These are phyloP conservation scores for Centropus unirufus DNA, from an alignment of 2,113 vertebrate genomes.

Conservation along the genomic window DNA sequence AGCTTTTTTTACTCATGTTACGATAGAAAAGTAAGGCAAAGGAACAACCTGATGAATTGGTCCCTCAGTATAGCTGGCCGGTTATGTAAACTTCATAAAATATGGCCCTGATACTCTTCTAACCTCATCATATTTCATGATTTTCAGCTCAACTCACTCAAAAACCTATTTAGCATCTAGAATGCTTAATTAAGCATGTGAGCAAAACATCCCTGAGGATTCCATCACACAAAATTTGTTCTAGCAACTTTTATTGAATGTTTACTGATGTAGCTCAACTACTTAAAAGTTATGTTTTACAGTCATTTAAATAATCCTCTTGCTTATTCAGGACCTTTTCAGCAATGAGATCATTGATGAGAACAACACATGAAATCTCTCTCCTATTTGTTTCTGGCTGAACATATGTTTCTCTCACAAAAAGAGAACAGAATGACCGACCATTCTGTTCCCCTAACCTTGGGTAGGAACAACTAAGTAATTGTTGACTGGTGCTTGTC, in stretches of 20 bases:
- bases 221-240: neutral
- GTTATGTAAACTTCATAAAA: neutral
- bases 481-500: neutral
- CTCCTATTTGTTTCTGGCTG: neutral
- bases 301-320: conserved; percentile 37
- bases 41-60: neutral
- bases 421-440: neutral
- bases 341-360: conserved; percentile 65
- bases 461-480: neutral
- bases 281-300: conserved; percentile 14
- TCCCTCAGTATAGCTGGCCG: neutral
- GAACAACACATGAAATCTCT: conserved; percentile 39
- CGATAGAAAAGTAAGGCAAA: neutral
- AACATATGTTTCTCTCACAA: neutral
- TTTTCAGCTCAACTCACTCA: neutral
- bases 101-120: neutral
- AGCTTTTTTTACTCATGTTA: neutral
- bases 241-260: conserved; percentile 34
- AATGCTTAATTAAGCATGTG: neutral
- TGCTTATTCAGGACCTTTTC: conserved; percentile 24
- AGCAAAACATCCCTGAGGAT: conserved; percentile 11
- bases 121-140: neutral
- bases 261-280: conserved; percentile 19
- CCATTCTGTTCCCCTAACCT: neutral
- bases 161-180: neutral